phyloP scores from a whole-genome alignment of 2,113 vertebrate species.

The Cyprinodon brontotheroides region DNA sequence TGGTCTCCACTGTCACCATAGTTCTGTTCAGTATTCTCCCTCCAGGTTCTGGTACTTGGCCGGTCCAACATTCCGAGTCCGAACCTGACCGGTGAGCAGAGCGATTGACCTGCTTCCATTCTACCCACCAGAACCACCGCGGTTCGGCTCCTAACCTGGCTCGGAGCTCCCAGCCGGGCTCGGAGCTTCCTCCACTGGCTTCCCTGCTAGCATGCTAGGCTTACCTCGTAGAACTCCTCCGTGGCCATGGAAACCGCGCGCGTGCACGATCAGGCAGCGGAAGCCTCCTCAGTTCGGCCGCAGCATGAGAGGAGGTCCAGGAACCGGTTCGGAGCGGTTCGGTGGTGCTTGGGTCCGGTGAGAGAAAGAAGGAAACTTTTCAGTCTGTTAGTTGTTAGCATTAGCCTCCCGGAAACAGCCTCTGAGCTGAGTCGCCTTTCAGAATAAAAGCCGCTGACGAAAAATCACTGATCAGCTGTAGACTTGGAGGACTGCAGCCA shows the following conservation, averaged over 20 bases:
- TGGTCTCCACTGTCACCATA: no score
- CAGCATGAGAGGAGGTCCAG: constrained; percentile 16
- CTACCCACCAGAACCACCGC: no score
- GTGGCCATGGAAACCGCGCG: constrained; percentile 73
- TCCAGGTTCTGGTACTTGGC: no score
- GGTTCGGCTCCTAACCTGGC: no score
- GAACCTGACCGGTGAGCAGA: no score
- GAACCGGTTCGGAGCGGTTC: not conserved
- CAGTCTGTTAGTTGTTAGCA: constrained; percentile 35
- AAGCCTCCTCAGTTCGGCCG: constrained; percentile 21
- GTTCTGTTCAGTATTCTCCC: no score
- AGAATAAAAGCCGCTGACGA: constrained; percentile 44
- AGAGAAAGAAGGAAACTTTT: not conserved
- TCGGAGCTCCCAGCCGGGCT: no score
- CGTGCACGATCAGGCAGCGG: constrained; percentile 35
- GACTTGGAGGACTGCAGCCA: no score
- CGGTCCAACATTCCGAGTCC: no score
- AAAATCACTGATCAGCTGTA: no score
- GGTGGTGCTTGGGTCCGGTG: not conserved
- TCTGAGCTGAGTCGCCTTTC: constrained; percentile 5
- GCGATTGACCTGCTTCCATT: no score
- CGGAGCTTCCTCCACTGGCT: constrained; percentile 8
- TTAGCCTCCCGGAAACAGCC: constrained; percentile 3
- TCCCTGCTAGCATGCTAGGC: constrained; percentile 47
- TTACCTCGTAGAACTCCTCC: constrained; percentile 79